A percentile compares a stretch with the other conserved stretches of the same genome.
These are phyloP conservation scores for Acheta domesticus DNA, from an alignment of 2,888 invertebrate species.

Conservation along the genomic window DNA sequence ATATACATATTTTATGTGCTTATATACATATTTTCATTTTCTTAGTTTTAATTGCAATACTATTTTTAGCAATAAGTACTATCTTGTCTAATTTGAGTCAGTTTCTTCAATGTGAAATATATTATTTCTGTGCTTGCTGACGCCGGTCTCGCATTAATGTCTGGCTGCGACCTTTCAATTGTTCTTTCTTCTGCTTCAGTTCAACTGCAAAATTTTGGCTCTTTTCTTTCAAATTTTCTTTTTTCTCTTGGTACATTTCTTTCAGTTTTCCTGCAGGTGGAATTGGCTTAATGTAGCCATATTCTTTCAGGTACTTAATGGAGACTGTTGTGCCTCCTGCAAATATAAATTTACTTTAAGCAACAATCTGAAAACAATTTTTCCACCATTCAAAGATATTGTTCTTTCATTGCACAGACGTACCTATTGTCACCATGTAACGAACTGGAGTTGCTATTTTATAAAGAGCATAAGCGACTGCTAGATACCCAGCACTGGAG, in stretches of 20 bases:
- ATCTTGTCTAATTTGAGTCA: no score
- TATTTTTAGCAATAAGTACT: no score
- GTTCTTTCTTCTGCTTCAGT: constrained; percentile 48
- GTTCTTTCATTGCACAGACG: neutral
- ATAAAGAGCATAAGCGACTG: constrained; percentile 86
- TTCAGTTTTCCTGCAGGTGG: constrained; percentile 63
- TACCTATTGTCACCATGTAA: constrained; percentile 89
- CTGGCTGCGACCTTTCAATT: constrained; percentile 44
- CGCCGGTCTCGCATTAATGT: constrained; percentile 55
- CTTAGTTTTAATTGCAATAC: no score
- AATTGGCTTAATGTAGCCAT: constrained; percentile 81
- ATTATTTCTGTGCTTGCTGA: constrained; percentile 33
- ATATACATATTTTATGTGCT: no score
- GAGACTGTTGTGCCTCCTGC: constrained; percentile 80
- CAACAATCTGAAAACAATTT: neutral
- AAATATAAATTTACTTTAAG: constrained; percentile 37
- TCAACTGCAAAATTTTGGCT: constrained; percentile 53
- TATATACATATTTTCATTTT: no score
- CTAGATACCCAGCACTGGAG: constrained; percentile 83
- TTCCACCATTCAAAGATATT: neutral
- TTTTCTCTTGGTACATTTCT: constrained; percentile 60
- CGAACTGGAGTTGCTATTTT: constrained; percentile 88
- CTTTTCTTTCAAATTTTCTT: constrained; percentile 52
- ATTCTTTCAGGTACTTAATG: constrained; percentile 73
- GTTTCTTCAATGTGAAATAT: no score